Base-by-base conservation (phyloP, 2,888 invertebrate species). In the Drosophila anomelani region DNA sequence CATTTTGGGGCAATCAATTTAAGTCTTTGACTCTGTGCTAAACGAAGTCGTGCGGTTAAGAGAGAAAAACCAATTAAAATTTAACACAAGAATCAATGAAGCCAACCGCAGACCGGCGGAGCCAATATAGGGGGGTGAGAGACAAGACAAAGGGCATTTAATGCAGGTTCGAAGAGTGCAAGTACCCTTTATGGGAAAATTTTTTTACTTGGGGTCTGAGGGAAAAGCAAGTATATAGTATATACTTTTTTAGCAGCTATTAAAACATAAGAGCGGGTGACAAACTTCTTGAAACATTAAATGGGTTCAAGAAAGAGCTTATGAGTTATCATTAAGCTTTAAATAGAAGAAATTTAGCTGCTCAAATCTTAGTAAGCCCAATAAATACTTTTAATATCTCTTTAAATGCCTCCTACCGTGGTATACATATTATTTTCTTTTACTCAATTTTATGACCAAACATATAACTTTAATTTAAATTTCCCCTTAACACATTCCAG, bases 61-160 rank as follows among this genome's bases (percentile, higher is more conserved):
- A 32, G 56, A 34, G 64, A 75, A 78, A 74, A 84, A 80, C 74
- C 88, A 84, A 84, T 84, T 88, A 88, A 85, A 83, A 75, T 77
- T 78, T 75, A 78, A 62, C 75, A 75, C 78, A 79, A 67, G 76
- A 72, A 62, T 69, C 73, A 66, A 70, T 56, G 70, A 55, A 70
- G 58, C 71, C 59, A 76, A 75, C 85, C 85, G 68, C 83, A 84
- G 69, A 63, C 26, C 39, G 34, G 13, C 9, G 34, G 13, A 43
- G 26, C 17, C 44, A 17, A 53, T 20, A 23, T 34, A 8, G 39
- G 4, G n/a, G 10, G 26, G 20, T 2, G 15, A 17, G 32, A 32
- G 10, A 17, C 8, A 36, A 41, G 49, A 49, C 43, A 56, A 59
- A 47, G 36, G 10, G 7, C 47, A 29, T 44, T 63, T 53, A 17